Base-by-base conservation (phyloP, 1,140 invertebrate species). In the Hydropsyche tenuis region DNA sequence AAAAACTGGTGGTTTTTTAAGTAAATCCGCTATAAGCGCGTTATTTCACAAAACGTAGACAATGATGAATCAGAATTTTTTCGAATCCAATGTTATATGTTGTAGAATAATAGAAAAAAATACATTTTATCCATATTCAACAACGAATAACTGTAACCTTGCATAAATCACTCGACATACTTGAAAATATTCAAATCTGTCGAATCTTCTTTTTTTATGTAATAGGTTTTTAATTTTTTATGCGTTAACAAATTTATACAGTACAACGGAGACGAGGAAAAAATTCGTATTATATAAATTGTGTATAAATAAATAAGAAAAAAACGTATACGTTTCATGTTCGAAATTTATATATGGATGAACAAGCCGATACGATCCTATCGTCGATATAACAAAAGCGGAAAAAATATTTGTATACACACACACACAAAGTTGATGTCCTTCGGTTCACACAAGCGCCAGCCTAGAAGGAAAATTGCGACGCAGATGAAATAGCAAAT, bases 61-160 rank as follows among this genome's bases (percentile, higher is more conserved):
- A 37, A 37, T 37, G 30, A 37, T 37, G 30, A 37, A 37, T 37
- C 30, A 37, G 30, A 37, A 37, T 4, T 37, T 9, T 37, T 37
- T 37, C 3, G 9, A 37, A 37, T 37, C 9, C 30, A 37, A 37
- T 37, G 30, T 37, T 37, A 37, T 37, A 4, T 37, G 3, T 37
- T 37, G 30, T 37, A 37, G 9, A 37, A 37, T 37, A 48, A 48
- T 48, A 48, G 14, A 7, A 48, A 48, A 48, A 48, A 48, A 48
- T 48, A 48, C 11, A 4, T 37, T 37, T 37, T 37, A 37, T 37
- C 30, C 9, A 37, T 4, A 37, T 37, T 4, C 30, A 37, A 37
- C 11, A 48, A 60, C 22, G 56, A 60, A 60, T 60, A 60, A 60
- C 56, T 60, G 56, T 60, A 60, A 60, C 56, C 56, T 60, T 60